Evolutionary conservation across 2,113 vertebrate species (phyloP).

Genomic region (Pimephales promelas): DNA sequence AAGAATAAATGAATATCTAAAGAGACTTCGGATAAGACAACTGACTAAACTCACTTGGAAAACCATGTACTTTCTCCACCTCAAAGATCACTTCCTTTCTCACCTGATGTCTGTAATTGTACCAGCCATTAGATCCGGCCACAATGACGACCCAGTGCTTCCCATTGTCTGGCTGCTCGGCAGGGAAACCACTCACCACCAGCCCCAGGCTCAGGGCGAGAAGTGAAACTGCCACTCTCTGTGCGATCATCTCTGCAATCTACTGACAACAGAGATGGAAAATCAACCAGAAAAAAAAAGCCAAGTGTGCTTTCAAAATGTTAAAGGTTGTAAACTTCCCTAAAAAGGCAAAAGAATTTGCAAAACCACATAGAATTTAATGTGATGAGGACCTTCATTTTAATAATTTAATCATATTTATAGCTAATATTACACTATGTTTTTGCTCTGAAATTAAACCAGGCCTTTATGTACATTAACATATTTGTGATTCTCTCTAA

Average conservation of each 20-base stretch:
- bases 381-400: neutral
- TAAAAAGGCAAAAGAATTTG: neutral
- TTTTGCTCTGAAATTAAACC: too few species aligned
- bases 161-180: conserved; percentile 74
- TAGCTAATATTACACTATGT: too few species aligned
- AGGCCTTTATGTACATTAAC: too few species aligned
- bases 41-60: neutral
- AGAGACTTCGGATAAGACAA: neutral
- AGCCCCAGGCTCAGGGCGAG: conserved; percentile 72
- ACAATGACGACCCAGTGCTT: conserved; percentile 97
- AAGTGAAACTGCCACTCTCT: conserved; percentile 66
- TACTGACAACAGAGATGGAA: neutral
- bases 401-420: neutral
- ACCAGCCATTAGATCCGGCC: conserved; percentile 91
- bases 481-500: too few species aligned
- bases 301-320: neutral
- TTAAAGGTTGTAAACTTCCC: neutral
- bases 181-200: conserved; percentile 58
- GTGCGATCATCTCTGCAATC: conserved; percentile 58
- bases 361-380: neutral
- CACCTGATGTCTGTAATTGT: conserved; percentile 97
- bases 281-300: neutral
- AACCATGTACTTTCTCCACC: neutral
- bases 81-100: conserved; percentile 41
- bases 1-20: neutral